phyloP scores from a whole-genome alignment of 2,113 vertebrate genomes.

The Oncorhynchus tshawytscha region DNA sequence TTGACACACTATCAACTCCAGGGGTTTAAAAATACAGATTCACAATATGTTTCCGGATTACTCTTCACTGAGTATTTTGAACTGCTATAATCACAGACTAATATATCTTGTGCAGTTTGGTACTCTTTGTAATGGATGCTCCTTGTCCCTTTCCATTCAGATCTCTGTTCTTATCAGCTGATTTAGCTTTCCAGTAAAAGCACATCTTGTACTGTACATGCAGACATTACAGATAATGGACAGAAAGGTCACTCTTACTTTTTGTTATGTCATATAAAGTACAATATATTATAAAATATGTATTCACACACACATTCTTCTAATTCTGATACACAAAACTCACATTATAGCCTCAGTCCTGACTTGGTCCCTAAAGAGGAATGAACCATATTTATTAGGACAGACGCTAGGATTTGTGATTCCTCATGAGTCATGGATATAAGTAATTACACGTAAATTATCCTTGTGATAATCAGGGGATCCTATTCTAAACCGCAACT shows the following conservation, averaged over 20 bases:
- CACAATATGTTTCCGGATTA: background rate
- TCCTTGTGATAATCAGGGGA: too few species aligned
- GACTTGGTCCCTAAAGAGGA: background rate
- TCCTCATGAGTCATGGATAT: background rate
- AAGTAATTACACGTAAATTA: background rate
- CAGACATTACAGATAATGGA: too few species aligned
- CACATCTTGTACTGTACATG: too few species aligned
- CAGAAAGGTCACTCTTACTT: too few species aligned
- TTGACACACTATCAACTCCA: too few species aligned
- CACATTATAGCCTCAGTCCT: background rate
- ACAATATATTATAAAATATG: too few species aligned
- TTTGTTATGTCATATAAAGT: too few species aligned
- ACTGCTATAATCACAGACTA: background rate
- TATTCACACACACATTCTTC: background rate
- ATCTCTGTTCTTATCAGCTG: background rate
- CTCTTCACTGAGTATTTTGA: background rate
- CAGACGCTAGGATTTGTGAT: background rate
- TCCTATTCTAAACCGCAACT: too few species aligned
- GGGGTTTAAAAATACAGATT: background rate
- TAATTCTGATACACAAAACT: background rate
- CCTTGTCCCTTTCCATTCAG: background rate
- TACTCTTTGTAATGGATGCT: background rate
- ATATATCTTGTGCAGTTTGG: background rate
- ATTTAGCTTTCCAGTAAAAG: background rate
- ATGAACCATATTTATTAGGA: background rate